These are phyloP conservation scores for Numida meleagris DNA, from an alignment of 2,113 vertebrate species.

Conservation along the genomic window DNA sequence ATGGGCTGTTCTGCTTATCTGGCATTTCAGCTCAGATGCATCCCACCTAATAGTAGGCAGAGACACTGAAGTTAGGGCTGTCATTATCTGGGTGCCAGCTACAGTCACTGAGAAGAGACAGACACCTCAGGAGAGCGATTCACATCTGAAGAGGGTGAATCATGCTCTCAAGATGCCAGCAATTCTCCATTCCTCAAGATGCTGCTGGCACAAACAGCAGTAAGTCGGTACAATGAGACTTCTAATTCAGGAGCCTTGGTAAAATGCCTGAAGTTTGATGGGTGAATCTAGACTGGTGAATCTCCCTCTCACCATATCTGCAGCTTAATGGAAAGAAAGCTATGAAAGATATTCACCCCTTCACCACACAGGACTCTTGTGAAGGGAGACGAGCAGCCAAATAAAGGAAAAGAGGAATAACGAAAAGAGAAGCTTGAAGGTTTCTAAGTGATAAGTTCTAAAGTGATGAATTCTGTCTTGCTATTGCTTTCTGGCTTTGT, in stretches of 20 bases:
- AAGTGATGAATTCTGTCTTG: background rate
- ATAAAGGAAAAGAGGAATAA: background rate
- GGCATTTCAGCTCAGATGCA: background rate
- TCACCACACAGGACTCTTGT: background rate
- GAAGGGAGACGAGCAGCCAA: background rate
- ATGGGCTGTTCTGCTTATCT: conserved; percentile 44
- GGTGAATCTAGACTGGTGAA: conserved; percentile 14
- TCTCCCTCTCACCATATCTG: conserved; percentile 24
- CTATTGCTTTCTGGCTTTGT: conserved; percentile 51
- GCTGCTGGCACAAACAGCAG: conserved; percentile 70
- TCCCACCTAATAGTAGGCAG: conserved; percentile 36
- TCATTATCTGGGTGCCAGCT: conserved; percentile 27
- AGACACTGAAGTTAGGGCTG: background rate
- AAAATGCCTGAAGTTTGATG: conserved; percentile 53
- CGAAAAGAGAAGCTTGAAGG: background rate
- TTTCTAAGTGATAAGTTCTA: too few species aligned
- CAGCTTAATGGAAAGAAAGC: background rate
- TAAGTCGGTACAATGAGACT: conserved; percentile 67
- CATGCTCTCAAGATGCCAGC: conserved; percentile 68
- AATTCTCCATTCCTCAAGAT: conserved; percentile 64
- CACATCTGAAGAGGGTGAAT: conserved; percentile 70
- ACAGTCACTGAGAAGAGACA: conserved; percentile 46
- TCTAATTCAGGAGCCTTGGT: conserved; percentile 66
- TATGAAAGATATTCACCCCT: conserved; percentile 16
- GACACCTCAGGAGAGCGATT: conserved; percentile 61